These are phyloP conservation scores for Sesamia inferens DNA, from an alignment of 2,888 invertebrate genomes.

Conservation along the genomic window DNA sequence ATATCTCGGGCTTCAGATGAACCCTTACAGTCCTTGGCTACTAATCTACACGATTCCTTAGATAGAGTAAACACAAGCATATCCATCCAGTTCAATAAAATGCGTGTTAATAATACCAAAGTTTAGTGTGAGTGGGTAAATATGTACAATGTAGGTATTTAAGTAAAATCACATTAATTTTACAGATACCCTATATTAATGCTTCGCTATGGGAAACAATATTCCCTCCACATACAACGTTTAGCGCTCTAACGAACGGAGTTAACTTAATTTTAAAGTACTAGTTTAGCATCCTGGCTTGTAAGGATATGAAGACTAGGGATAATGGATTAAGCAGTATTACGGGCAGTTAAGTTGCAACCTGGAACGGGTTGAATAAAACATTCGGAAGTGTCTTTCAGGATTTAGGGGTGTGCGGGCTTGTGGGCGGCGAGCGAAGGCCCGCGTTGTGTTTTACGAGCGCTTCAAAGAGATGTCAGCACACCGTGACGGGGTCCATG, in stretches of 20 bases:
- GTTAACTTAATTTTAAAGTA: conserved; percentile 40
- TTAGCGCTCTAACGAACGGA: background rate
- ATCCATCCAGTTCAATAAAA: too few relatives aligned
- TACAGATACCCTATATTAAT: background rate
- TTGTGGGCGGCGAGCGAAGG: too few relatives aligned
- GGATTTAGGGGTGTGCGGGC: background rate
- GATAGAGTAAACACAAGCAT: too few relatives aligned
- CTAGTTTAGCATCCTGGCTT: background rate
- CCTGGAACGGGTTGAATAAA: conserved; percentile 35
- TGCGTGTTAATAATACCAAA: too few relatives aligned
- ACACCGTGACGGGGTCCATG: too few relatives aligned
- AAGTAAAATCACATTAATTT: background rate
- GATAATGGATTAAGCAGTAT: conserved; percentile 46
- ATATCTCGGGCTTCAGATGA: too few relatives aligned
- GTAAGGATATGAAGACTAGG: conserved; percentile 35
- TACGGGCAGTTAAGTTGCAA: conserved; percentile 19
- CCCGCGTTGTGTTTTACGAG: too few relatives aligned
- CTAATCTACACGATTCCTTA: too few relatives aligned
- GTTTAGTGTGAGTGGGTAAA: too few relatives aligned
- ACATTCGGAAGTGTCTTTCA: conserved; percentile 13
- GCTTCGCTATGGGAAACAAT: background rate
- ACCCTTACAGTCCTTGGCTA: too few relatives aligned
- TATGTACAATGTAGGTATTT: background rate
- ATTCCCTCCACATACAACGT: background rate
- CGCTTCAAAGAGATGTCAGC: too few relatives aligned